Evolutionary conservation across 2,797 vertebrate genomes (phyloP), one percentile per base, ranked within the genome.

Genomic region (Lithobates sylvaticus): DNA sequence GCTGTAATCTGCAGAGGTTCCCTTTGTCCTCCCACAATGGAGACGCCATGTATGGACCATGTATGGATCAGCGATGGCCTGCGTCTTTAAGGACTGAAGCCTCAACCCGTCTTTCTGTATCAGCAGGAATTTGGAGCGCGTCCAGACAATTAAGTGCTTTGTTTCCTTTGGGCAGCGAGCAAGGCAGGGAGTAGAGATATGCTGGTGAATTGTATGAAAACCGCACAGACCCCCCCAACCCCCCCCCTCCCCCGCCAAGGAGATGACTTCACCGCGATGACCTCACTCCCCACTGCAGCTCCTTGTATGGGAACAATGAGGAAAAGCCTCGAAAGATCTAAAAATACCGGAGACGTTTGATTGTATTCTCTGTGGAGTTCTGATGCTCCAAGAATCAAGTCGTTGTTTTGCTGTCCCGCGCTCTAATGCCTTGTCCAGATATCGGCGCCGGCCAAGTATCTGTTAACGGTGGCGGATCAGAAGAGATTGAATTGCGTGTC

Each of bases 241-340:
- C 5, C 5, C 34, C 39, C 39, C 9, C 39, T 0, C 68, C 42
- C 42, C 72, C 27, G 58, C 64, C 83, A 83, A 65, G 54, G 44
- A 18, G 67, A 84, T 84, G 81, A 83, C 81, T 76, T 83, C 81
- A 83, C 26, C 27, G 13, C n/a, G 21, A 36, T 84, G 83, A 84
- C 83, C 83, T 84, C 83, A 84, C 50, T 70, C 74, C 74, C 58
- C 39, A 72, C 83, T 72, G 29, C 67, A 78, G 83, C 76, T 34
- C 83, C 83, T 84, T 84, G 44, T 84, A 84, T 78, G 83, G 83
- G n/a, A 78, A 84, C 76, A 84, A 84, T 78, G 71, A 78, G 61
- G 76, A 75, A 84, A 84, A 83, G 65, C 42, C 39, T 10, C 27
- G 18, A 34, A 72, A 78, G 39, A 13, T 29, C 83, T 72, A 76